Base-by-base conservation (phyloP, 2,113 vertebrate species). In the Cisticola juncidis region DNA sequence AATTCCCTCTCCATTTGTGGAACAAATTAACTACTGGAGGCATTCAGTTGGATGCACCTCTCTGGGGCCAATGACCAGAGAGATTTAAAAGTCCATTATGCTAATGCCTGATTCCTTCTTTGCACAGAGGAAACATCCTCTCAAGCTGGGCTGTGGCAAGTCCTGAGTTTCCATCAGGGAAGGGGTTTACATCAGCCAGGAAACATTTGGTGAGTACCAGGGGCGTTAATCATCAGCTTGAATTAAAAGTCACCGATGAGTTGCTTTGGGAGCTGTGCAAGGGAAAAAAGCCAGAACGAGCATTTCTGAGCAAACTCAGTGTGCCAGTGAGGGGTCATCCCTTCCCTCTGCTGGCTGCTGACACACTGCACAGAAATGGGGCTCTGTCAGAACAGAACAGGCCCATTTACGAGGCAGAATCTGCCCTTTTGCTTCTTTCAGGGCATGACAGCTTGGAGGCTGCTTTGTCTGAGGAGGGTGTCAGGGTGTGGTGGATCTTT, bases 241-340 rank as follows among this genome's bases (percentile, higher is more conserved):
- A 86, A 94, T 95, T 92, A 90, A 93, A 88, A 96, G 61, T 96
- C 94, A 93, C 85, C 71, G 85, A 92, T n/a, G 76, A 90, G 90
- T 56, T 84, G 74, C 93, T 92, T 6, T 56, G 94, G 92, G 94
- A 92, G 71, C 72, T 73, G 12, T 53, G 85, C 9, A 33, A 68
- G 76, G 73, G 60, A 60, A 42, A 54, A 74, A n/a, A 74, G 42
- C 15, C 77, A 84, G 72, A 92, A 90, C 0, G 68, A 94, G 64
- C 35, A 36, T 77, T 95, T 91, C 82, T 83, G 90, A 81, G 64
- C 45, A 83, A 65, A 70, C 31, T 40, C 17, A 6, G 42, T 0
- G 40, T 78, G 86, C 88, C 90, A 74, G 6, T 0, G 50, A 87
- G 44, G 87, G 57, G 36, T 81, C 54, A 24, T 64, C 44, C 48